Percentiles rank a stretch among this genome's conserved stretches.
Conservation (phyloP, 2,797 vertebrate genomes). For the Austrolebias charrua region DNA sequence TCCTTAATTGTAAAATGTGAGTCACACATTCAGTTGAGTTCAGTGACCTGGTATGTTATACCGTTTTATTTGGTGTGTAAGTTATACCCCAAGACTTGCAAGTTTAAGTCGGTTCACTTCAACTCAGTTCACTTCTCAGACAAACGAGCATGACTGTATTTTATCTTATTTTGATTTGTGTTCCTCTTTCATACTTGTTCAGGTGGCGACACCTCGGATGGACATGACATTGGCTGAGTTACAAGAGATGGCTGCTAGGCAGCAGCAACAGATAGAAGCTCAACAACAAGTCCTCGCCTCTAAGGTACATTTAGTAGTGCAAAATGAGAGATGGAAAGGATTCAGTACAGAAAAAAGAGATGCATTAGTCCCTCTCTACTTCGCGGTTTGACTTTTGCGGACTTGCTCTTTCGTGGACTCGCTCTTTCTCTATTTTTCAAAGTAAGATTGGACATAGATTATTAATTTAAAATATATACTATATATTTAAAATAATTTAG, state of each 20-base stretch:
- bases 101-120: too few species aligned
- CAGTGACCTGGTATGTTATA: background rate
- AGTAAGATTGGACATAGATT: too few species aligned
- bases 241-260: slow-evolving; percentile 96
- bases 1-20: background rate
- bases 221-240: slow-evolving; percentile 95
- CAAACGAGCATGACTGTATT: slow-evolving; percentile 4
- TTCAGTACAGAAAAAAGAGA: slow-evolving; percentile 6
- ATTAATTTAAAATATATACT: too few species aligned
- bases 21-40: background rate
- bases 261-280: slow-evolving; percentile 95
- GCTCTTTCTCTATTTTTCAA: too few species aligned
- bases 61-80: too few species aligned
- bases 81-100: too few species aligned
- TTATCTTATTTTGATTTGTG: slow-evolving; percentile 1
- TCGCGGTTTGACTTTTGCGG: too few species aligned
- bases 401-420: too few species aligned
- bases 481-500: too few species aligned
- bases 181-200: slow-evolving; percentile 8
- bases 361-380: too few species aligned
- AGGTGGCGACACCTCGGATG: slow-evolving; percentile 90
- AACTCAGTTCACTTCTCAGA: background rate
- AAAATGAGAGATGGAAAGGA: slow-evolving; percentile 36
- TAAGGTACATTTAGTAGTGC: slow-evolving; percentile 81
- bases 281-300: slow-evolving; percentile 94